phyloP scores from a whole-genome alignment of 1,140 invertebrate species.

The Medauroidea extradentata region DNA sequence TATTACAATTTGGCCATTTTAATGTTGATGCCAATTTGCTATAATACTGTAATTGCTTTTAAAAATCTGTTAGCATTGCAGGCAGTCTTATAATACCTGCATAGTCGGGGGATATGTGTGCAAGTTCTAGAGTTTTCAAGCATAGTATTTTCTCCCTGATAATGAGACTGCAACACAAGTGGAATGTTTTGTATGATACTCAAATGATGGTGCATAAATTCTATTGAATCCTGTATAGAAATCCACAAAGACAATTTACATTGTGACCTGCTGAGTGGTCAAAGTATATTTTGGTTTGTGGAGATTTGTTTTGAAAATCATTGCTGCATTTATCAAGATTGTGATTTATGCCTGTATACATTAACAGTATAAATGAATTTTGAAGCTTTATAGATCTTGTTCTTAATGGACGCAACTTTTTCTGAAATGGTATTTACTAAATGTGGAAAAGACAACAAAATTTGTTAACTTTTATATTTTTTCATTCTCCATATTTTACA shows the following conservation, averaged over 20 bases:
- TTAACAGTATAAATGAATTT: slow-evolving; percentile 19
- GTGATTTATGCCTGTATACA: slow-evolving; percentile 24
- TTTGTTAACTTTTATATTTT: slow-evolving; percentile 23
- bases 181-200: slow-evolving; percentile 26
- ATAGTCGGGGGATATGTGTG: slow-evolving; percentile 12
- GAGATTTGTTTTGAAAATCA: slow-evolving; percentile 23
- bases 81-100: slow-evolving; percentile 19
- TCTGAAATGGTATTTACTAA: slow-evolving; percentile 20
- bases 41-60: slow-evolving; percentile 17
- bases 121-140: slow-evolving; percentile 16
- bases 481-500: slow-evolving; percentile 17
- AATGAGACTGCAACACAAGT: slow-evolving; percentile 19
- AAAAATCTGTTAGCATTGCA: slow-evolving; percentile 23
- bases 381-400: slow-evolving; percentile 22
- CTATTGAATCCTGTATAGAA: slow-evolving; percentile 21
- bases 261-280: slow-evolving; percentile 15
- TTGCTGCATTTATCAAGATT: slow-evolving; percentile 23
- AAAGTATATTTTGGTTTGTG: slow-evolving; percentile 23
- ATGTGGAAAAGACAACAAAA: slow-evolving; percentile 17
- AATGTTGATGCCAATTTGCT: slow-evolving; percentile 15
- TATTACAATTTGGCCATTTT: slow-evolving; percentile 24
- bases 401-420: slow-evolving; percentile 22
- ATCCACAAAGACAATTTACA: slow-evolving; percentile 6
- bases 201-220: slow-evolving; percentile 25
- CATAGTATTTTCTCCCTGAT: slow-evolving; percentile 17